Evolutionary conservation across 2,113 vertebrate species (phyloP), one percentile per base, ranked within the genome.

Genomic region (Mesitornis unicolor): DNA sequence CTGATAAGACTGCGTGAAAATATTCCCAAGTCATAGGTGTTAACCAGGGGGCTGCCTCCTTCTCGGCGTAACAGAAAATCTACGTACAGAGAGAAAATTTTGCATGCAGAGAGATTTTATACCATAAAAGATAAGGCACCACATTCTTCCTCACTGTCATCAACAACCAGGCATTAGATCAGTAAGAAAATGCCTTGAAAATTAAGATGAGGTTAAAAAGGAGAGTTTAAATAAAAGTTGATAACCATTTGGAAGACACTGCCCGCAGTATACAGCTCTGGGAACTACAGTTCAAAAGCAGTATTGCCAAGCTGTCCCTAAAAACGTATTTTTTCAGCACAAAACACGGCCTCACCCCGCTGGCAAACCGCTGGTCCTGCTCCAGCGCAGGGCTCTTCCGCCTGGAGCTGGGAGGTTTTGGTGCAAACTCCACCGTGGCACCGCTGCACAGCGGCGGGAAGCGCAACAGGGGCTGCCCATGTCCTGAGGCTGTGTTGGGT

Each of bases 401-500:
- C 54, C 90, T 97, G 92, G 90, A 96, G 43, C 77, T 91, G 3
- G 97, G 80, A 78, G 94, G 79, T 97, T 97, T 98, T 54, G 98
- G 95, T 61, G 87, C 61, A 25, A 97, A 95, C 17, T 95, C 96
- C 6, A 73, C 87, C 26, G 96, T 96, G 94, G 94, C 93, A 95
- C 90, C 92, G 17, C 96, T 90, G 24, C 61, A 96, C 74, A 99
- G 98, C 2, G 98, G 99, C 87, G 98, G 98, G 54, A 99, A 98
- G 43, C 97, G 97, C 76, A 97, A 87, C 0, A 98, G 98, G 50
- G 97, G 98, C 79, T 98, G 99, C 88, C 96, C 96, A 33, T 98
- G 98, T 84, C 98, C 99, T 2, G 99, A 99, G 64, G 99, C 99
- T 3, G 99, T 99, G 70, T 97, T 99, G 45, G 99, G 99, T 35